Conservation (phyloP, 2,888 invertebrate species). For the Ceraclea dissimilis region DNA sequence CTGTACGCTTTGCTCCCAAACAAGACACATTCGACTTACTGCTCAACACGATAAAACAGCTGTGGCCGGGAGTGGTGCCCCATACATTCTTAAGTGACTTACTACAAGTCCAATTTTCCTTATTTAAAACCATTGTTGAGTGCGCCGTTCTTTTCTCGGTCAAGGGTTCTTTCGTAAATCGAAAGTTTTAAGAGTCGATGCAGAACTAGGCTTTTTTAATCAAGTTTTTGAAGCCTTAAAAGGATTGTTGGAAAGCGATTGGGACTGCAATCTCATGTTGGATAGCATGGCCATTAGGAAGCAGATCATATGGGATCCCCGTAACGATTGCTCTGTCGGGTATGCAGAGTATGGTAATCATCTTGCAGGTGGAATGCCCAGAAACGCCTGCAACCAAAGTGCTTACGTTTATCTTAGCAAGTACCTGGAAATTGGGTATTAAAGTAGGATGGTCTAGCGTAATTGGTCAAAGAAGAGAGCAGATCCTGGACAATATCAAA, state of each 20-base stretch:
- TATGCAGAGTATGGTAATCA: not conserved
- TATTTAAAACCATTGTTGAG: too few species aligned
- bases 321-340: not conserved
- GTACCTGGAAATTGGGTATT: not conserved
- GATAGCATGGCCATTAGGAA: conserved; percentile 2
- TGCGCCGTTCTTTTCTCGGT: too few species aligned
- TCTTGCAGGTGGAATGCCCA: not conserved
- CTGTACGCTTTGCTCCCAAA: not conserved
- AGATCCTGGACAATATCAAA: too few species aligned
- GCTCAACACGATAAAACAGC: too few species aligned
- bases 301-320: not conserved
- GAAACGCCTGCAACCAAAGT: conserved; percentile 3
- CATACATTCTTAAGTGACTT: too few species aligned
- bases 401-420: conserved; percentile 1
- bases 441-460: too few species aligned
- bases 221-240: not conserved
- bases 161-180: too few species aligned
- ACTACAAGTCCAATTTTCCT: too few species aligned
- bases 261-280: not conserved
- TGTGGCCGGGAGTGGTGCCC: too few species aligned
- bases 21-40: too few species aligned
- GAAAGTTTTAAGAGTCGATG: not conserved
- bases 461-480: too few species aligned
- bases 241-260: not conserved
- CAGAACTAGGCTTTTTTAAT: not conserved